A percentile compares a stretch with the other conserved stretches of the same genome.
These are phyloP conservation scores for Chloroclystis v-ata DNA, from an alignment of 2,888 invertebrate species.

Conservation along the genomic window DNA sequence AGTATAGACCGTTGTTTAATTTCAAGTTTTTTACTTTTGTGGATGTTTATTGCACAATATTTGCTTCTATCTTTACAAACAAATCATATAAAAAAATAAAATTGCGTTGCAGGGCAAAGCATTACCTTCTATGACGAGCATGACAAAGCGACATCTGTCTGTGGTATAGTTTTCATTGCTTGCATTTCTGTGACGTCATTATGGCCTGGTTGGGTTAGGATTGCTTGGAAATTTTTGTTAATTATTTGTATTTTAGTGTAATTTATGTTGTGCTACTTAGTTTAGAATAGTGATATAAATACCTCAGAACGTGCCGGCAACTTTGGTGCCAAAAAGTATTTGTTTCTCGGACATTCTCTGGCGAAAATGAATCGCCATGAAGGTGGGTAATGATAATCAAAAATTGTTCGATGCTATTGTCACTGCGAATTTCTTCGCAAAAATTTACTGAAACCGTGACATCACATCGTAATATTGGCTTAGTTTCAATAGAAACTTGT, in stretches of 20 bases:
- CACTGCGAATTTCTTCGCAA: slow-evolving; percentile 60
- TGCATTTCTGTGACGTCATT: slow-evolving; percentile 72
- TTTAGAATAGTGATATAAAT: slow-evolving; percentile 76
- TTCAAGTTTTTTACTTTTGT: no score
- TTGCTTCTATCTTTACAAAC: no score
- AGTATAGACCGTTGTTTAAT: no score
- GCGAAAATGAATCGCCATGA: slow-evolving; percentile 95
- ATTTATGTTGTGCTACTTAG: slow-evolving; percentile 78
- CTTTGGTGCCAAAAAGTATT: slow-evolving; percentile 71
- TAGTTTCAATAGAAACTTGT: slow-evolving; percentile 27
- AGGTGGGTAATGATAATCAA: slow-evolving; percentile 86
- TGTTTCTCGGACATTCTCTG: slow-evolving; percentile 67
- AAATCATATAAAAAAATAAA: no score
- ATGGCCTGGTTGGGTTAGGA: slow-evolving; percentile 85
- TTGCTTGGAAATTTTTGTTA: slow-evolving; percentile 83
- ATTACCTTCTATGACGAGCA: no score
- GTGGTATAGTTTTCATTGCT: slow-evolving; percentile 36
- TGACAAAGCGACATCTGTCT: slow-evolving; percentile 25
- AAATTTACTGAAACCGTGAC: slow-evolving; percentile 43
- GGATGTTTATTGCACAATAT: no score
- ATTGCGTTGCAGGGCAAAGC: no score
- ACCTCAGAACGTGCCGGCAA: slow-evolving; percentile 70
- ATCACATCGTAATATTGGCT: slow-evolving; percentile 31
- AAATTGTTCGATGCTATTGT: slow-evolving; percentile 76
- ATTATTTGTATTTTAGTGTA: slow-evolving; percentile 80